These are phyloP conservation scores for Entomobrya multifasciata DNA, from an alignment of 2,888 invertebrate genomes.

Conservation along the genomic window DNA sequence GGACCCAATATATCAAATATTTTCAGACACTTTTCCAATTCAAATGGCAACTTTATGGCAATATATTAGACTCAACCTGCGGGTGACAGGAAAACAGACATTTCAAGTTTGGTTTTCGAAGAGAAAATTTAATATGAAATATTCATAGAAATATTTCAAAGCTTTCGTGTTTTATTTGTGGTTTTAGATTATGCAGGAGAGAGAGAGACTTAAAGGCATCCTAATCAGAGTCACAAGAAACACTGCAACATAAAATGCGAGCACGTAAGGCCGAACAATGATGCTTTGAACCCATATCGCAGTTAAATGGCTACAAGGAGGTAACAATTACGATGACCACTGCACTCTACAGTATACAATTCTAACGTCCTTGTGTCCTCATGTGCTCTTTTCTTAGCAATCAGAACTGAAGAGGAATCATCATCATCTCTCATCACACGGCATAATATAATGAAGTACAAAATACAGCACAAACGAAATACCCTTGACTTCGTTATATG, in stretches of 20 bases:
- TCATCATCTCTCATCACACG: slow-evolving; percentile 20
- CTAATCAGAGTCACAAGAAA: neutral
- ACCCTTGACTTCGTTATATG: slow-evolving; percentile 65
- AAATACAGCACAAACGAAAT: neutral
- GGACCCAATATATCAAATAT: neutral
- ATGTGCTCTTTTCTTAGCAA: slow-evolving; percentile 19
- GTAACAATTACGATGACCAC: neutral
- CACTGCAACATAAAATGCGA: neutral
- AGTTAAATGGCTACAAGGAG: neutral
- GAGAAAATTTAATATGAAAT: too few relatives aligned
- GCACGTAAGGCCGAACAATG: too few relatives aligned
- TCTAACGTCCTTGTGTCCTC: too few relatives aligned
- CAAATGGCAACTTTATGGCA: too few relatives aligned
- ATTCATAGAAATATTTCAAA: too few relatives aligned
- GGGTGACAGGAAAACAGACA: too few relatives aligned
- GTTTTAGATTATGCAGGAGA: neutral
- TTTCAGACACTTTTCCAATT: neutral
- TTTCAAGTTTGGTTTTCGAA: too few relatives aligned
- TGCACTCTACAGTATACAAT: too few relatives aligned
- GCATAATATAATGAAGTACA: too few relatives aligned
- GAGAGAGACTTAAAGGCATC: neutral
- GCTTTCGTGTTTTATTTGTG: neutral
- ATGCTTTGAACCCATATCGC: neutral
- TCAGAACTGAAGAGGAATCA: slow-evolving; percentile 7
- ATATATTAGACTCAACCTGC: too few relatives aligned